phyloP scores from a whole-genome alignment of 2,113 vertebrate species.

The Scatophagus argus region DNA sequence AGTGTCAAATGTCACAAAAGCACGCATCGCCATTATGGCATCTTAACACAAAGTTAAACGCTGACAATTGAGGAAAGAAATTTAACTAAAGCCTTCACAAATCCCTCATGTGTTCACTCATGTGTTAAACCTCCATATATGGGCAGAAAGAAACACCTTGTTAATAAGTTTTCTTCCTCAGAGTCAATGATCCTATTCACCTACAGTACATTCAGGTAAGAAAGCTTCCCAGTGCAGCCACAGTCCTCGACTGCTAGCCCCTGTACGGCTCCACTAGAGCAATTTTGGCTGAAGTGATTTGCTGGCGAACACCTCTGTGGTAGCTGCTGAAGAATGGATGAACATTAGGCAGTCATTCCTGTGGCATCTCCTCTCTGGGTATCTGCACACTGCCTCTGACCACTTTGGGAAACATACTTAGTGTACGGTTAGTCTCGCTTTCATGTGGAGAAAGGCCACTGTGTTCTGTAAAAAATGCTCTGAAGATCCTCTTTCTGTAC shows the following conservation, averaged over 20 bases:
- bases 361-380: slow-evolving; percentile 32
- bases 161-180: neutral
- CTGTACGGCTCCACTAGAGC: slow-evolving; percentile 10
- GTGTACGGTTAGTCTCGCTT: neutral
- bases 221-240: neutral
- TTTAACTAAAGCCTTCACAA: neutral
- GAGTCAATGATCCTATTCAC: neutral
- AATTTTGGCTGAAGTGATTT: slow-evolving; percentile 5
- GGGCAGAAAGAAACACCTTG: neutral
- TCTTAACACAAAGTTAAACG: slow-evolving; percentile 50
- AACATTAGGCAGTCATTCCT: slow-evolving; percentile 34
- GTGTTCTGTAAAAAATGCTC: neutral
- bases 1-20: slow-evolving; percentile 72
- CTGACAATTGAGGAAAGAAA: slow-evolving; percentile 35
- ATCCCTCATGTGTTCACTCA: neutral
- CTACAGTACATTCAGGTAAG: neutral
- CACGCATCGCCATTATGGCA: slow-evolving; percentile 43
- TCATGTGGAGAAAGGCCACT: neutral
- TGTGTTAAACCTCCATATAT: slow-evolving; percentile 5
- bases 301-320: slow-evolving; percentile 26
- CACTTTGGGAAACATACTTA: slow-evolving; percentile 14
- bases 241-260: neutral
- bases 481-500: neutral
- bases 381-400: slow-evolving; percentile 20
- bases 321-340: slow-evolving; percentile 17